phyloP scores from a whole-genome alignment of 2,797 vertebrate genomes.

The Scolopax rusticola region DNA sequence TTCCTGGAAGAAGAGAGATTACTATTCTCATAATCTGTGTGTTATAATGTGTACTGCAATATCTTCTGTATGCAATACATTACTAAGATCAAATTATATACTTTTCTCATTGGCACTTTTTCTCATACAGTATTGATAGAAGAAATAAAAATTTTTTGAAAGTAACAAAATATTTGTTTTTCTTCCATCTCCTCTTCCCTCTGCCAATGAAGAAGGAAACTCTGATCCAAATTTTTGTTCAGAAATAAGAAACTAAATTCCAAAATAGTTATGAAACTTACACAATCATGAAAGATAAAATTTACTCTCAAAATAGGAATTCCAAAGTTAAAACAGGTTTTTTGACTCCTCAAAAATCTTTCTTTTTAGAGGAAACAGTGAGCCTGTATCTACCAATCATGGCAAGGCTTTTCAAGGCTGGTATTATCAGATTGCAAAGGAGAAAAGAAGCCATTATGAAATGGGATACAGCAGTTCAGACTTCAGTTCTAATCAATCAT shows the following conservation, averaged over 20 bases:
- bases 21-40: neutral
- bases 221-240: neutral
- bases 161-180: accelerated
- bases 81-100: neutral
- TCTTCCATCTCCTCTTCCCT: accelerated
- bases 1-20: neutral
- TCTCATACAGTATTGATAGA: neutral
- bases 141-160: neutral
- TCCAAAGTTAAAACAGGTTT: neutral
- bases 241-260: neutral
- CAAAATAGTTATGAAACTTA: neutral
- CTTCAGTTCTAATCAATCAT: neutral
- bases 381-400: accelerated
- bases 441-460: neutral
- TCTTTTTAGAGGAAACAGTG: neutral
- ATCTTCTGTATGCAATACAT: neutral
- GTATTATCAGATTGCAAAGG: neutral
- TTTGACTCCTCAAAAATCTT: neutral
- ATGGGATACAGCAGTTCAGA: neutral
- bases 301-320: neutral
- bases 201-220: neutral
- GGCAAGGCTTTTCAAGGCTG: neutral
- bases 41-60: neutral
- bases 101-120: neutral
- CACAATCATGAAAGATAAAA: neutral